Evolutionary conservation across 1,140 invertebrate species (phyloP).

Genomic region (Drosophila sucinea): DNA sequence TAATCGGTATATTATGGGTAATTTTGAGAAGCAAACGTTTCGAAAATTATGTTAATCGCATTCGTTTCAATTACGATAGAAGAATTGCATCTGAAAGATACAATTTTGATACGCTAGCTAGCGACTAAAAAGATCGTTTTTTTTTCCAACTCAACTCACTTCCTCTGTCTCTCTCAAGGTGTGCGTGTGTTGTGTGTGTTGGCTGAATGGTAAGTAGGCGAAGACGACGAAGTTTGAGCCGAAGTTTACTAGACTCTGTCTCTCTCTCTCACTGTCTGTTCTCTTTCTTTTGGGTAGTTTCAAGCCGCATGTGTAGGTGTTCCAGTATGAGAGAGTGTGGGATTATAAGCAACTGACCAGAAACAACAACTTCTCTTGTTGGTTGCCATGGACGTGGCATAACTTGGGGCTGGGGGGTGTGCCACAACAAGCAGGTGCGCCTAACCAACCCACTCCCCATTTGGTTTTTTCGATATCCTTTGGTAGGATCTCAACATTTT

Average conservation of each 20-base stretch:
- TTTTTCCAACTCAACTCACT: background rate
- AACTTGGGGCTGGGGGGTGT: background rate
- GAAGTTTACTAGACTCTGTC: background rate
- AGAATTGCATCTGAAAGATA: conserved; percentile 32
- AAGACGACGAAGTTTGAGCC: background rate
- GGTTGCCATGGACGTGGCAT: conserved; percentile 16
- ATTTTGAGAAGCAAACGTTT: conserved; percentile 14
- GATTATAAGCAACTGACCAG: conserved; percentile 54
- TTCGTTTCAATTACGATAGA: conserved; percentile 73
- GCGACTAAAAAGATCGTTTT: conserved; percentile 16
- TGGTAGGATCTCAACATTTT: background rate
- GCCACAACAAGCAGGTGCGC: no score
- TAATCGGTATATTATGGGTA: conserved; percentile 16
- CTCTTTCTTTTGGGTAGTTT: background rate
- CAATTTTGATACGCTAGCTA: conserved; percentile 31
- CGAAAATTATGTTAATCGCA: conserved; percentile 79
- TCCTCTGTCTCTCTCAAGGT: background rate
- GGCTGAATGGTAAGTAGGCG: conserved; percentile 8
- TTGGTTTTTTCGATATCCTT: background rate
- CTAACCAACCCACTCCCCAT: no score
- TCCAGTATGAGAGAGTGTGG: conserved; percentile 3
- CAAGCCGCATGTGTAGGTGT: conserved; percentile 14
- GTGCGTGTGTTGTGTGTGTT: conserved; percentile 16
- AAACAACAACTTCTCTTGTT: conserved; percentile 40
- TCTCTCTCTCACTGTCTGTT: conserved; percentile 1